Conservation (phyloP, 2,113 vertebrate species). For the Edolisoma coerulescens region DNA sequence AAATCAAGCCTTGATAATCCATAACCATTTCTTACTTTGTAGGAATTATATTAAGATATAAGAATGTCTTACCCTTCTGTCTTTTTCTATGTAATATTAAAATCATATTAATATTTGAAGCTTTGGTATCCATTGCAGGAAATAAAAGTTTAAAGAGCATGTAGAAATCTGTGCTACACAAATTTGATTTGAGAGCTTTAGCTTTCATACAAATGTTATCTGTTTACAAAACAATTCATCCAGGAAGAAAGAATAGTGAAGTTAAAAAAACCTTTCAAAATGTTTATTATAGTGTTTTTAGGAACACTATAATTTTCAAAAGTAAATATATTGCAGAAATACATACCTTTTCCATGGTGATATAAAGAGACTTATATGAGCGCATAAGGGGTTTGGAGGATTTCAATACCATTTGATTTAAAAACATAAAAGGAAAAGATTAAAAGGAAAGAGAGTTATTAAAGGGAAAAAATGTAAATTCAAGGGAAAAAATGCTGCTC, state of each 20-base stretch:
- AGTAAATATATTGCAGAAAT: background rate
- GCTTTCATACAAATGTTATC: background rate
- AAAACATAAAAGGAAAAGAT: background rate
- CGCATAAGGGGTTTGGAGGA: background rate
- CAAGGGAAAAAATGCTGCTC: background rate
- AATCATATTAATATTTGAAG: slow-evolving; percentile 62
- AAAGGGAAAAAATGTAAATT: background rate
- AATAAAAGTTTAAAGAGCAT: slow-evolving; percentile 55
- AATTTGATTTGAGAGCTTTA: slow-evolving; percentile 24
- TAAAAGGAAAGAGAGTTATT: background rate
- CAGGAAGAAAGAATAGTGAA: background rate
- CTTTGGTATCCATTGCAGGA: background rate
- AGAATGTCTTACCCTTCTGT: slow-evolving; percentile 43
- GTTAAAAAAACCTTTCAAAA: background rate
- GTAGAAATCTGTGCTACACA: slow-evolving; percentile 11
- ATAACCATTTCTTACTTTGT: slow-evolving; percentile 24
- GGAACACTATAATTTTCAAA: background rate
- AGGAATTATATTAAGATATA: slow-evolving; percentile 48
- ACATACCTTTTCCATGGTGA: background rate
- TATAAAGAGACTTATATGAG: background rate
- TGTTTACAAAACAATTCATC: background rate
- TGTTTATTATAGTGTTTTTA: background rate
- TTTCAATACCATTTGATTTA: background rate
- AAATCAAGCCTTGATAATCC: slow-evolving; percentile 36
- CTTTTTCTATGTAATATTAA: slow-evolving; percentile 58